A percentile compares a stretch with the other conserved stretches of the same genome.
phyloP scores from a whole-genome alignment of 2,888 invertebrate species.

The Megastigmus dorsalis region DNA sequence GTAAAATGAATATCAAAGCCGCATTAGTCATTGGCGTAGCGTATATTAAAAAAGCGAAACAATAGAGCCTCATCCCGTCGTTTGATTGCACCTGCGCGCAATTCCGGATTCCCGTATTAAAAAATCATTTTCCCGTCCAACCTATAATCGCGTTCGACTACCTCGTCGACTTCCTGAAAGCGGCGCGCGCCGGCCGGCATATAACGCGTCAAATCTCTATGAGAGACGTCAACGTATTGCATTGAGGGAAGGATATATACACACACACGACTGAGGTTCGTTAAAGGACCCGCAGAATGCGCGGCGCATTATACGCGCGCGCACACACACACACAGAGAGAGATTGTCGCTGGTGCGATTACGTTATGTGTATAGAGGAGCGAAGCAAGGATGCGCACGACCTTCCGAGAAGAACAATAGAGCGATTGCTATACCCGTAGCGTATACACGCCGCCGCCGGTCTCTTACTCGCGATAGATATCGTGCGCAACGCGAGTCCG shows the following conservation, averaged over 20 bases:
- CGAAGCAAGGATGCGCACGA: conserved; percentile 48
- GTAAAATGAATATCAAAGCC: too few relatives aligned
- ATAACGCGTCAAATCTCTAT: conserved; percentile 4
- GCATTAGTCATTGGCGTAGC: too few relatives aligned
- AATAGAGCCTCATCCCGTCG: conserved; percentile 5
- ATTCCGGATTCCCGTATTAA: conserved; percentile 10
- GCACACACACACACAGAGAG: not conserved
- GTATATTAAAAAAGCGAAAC: too few relatives aligned
- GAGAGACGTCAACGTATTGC: not conserved
- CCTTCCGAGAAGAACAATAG: conserved; percentile 58
- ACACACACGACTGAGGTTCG: conserved; percentile 32
- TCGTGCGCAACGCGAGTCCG: conserved; percentile 41
- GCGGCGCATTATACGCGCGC: not conserved
- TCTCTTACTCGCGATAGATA: conserved; percentile 47
- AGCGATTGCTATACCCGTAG: conserved; percentile 57
- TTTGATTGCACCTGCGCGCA: conserved; percentile 14
- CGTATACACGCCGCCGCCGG: conserved; percentile 49
- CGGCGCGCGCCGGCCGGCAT: not conserved
- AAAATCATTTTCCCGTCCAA: conserved; percentile 25
- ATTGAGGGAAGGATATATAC: too few relatives aligned
- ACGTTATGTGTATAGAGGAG: not conserved
- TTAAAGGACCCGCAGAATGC: conserved; percentile 55
- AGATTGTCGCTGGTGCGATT: conserved; percentile 41
- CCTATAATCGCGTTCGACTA: not conserved
- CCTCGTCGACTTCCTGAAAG: conserved; percentile 44